These are phyloP conservation scores for Electrophaes corylata DNA, from an alignment of 2,888 invertebrate species.

Conservation along the genomic window DNA sequence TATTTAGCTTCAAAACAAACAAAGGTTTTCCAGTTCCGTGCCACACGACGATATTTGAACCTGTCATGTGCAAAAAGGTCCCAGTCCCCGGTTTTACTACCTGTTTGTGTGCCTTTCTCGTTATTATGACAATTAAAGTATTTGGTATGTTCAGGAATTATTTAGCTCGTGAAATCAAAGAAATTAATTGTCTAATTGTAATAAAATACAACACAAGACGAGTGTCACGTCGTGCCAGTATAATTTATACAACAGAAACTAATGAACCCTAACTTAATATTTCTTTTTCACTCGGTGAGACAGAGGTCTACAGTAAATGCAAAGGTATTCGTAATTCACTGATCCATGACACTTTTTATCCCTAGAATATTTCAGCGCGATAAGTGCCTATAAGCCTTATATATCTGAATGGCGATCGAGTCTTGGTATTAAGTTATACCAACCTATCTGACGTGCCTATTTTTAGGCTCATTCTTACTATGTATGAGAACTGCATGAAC, in stretches of 20 bases:
- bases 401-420: too few relatives aligned
- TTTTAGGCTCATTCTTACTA: too few relatives aligned
- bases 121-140: slow-evolving; percentile 26
- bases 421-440: too few relatives aligned
- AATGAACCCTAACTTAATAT: background rate
- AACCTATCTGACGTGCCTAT: too few relatives aligned
- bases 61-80: slow-evolving; percentile 34
- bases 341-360: too few relatives aligned
- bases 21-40: slow-evolving; percentile 28
- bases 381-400: too few relatives aligned
- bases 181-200: background rate
- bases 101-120: slow-evolving; percentile 21
- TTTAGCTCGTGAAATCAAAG: background rate
- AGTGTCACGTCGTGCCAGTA: background rate
- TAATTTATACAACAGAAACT: too few relatives aligned
- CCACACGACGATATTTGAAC: slow-evolving; percentile 24
- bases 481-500: background rate
- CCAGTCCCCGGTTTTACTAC: slow-evolving; percentile 22
- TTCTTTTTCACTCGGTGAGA: background rate
- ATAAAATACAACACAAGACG: background rate
- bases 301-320: background rate
- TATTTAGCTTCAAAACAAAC: slow-evolving; percentile 35
- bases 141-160: background rate
- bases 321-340: background rate
- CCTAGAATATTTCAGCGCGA: too few relatives aligned